These are phyloP conservation scores for Galemys pyrenaicus DNA, from an alignment of 2,113 vertebrate species.

Conservation along the genomic window DNA sequence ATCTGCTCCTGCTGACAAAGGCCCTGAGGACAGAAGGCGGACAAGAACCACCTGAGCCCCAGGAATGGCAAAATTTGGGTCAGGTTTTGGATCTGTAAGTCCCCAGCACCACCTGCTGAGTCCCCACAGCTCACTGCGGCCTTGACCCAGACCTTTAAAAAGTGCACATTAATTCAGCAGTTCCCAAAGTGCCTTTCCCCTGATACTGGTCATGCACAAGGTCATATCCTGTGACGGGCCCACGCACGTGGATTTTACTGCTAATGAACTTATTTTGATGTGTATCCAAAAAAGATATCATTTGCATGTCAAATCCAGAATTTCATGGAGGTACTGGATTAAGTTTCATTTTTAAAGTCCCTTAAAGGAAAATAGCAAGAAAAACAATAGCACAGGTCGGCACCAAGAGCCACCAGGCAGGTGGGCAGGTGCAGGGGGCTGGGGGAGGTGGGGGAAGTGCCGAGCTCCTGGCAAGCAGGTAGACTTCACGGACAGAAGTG, in stretches of 20 bases:
- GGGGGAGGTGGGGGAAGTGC: not conserved
- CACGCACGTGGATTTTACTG: not conserved
- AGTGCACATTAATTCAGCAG: not conserved
- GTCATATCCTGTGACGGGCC: not conserved
- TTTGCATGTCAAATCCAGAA: not conserved
- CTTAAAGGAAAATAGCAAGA: not conserved
- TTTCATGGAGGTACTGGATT: not conserved
- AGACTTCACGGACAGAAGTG: accelerated
- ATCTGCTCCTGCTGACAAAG: not conserved
- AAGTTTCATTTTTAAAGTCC: not conserved
- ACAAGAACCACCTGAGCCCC: not conserved
- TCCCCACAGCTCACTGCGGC: not conserved
- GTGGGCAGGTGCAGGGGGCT: not conserved
- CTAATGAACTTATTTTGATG: not conserved
- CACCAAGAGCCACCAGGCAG: not conserved
- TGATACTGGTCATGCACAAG: not conserved
- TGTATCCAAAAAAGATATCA: not conserved
- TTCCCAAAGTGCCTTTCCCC: not conserved
- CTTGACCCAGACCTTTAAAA: not conserved
- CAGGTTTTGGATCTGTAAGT: not conserved
- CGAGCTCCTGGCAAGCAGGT: accelerated
- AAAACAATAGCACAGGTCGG: not conserved
- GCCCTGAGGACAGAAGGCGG: not conserved
- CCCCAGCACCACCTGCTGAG: not conserved
- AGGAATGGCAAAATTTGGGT: not conserved